Conservation (phyloP, 2,888 invertebrate species). For the Cephus rjabovi region DNA sequence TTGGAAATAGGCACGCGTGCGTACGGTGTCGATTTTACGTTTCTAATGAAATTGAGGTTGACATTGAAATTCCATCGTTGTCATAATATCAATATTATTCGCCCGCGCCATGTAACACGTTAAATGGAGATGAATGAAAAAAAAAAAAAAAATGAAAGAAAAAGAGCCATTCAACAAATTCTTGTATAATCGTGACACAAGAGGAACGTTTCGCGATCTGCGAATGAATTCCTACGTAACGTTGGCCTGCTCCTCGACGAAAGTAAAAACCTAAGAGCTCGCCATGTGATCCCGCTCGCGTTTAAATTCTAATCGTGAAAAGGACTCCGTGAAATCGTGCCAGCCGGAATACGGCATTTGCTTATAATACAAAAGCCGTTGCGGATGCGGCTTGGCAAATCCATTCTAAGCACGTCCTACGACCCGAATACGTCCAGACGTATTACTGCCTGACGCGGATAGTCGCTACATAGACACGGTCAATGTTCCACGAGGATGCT, state of each 20-base stretch:
- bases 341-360: slow-evolving; percentile 1
- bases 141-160: neutral
- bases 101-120: neutral
- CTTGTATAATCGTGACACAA: neutral
- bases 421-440: neutral
- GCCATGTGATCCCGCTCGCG: slow-evolving; percentile 12
- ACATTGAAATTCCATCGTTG: slow-evolving; percentile 38
- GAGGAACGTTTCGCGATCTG: neutral
- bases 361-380: slow-evolving; percentile 5
- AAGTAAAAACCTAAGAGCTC: slow-evolving; percentile 31
- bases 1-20: neutral
- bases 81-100: slow-evolving; percentile 26
- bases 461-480: neutral
- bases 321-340: slow-evolving; percentile 30
- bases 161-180: neutral
- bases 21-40: slow-evolving; percentile 11
- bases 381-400: slow-evolving; percentile 17
- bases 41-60: slow-evolving; percentile 36
- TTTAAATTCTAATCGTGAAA: slow-evolving; percentile 42
- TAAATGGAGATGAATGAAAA: neutral
- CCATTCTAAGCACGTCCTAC: slow-evolving; percentile 16
- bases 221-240: neutral
- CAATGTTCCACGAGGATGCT: neutral
- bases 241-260: slow-evolving; percentile 18
- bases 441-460: neutral